phyloP scores from a whole-genome alignment of 2,888 invertebrate species.

The Agrochola lota region DNA sequence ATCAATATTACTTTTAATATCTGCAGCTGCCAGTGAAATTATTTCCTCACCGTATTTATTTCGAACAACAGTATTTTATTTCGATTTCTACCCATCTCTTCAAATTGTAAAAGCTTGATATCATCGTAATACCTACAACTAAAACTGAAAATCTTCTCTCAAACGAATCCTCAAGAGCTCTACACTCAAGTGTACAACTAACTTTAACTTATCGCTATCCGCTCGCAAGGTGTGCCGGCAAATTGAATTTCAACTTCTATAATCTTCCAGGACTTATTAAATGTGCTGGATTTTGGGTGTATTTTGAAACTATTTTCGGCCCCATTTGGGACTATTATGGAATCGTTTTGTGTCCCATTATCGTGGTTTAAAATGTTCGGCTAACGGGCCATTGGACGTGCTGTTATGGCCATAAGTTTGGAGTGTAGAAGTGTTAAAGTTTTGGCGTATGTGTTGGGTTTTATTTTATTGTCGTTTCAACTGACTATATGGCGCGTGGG shows the following conservation, averaged over 20 bases:
- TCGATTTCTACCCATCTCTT: not conserved
- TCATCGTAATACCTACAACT: conserved; percentile 2
- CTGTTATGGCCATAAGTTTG: conserved; percentile 55
- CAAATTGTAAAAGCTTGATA: not conserved
- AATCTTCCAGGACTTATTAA: conserved; percentile 67
- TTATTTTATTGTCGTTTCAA: conserved; percentile 40
- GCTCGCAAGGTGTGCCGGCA: conserved; percentile 69
- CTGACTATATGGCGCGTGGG: not conserved
- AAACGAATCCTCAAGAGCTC: not conserved
- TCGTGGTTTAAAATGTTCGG: conserved; percentile 53
- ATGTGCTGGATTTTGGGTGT: conserved; percentile 35
- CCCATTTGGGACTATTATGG: conserved; percentile 32
- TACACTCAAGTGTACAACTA: conserved; percentile 28
- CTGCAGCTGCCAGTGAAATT: not conserved
- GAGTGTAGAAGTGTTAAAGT: conserved; percentile 48
- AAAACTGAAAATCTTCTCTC: conserved; percentile 5
- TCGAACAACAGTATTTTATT: no score
- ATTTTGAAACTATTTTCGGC: conserved; percentile 38
- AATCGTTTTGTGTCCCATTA: conserved; percentile 37
- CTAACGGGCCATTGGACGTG: conserved; percentile 44
- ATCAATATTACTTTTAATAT: not conserved
- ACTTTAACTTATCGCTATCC: conserved; percentile 42
- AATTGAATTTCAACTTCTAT: conserved; percentile 77
- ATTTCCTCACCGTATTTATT: not conserved
- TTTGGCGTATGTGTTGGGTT: conserved; percentile 35